Evolutionary conservation across 2,797 vertebrate species (phyloP).

Genomic region (Oryzias dopingdopingensis): DNA sequence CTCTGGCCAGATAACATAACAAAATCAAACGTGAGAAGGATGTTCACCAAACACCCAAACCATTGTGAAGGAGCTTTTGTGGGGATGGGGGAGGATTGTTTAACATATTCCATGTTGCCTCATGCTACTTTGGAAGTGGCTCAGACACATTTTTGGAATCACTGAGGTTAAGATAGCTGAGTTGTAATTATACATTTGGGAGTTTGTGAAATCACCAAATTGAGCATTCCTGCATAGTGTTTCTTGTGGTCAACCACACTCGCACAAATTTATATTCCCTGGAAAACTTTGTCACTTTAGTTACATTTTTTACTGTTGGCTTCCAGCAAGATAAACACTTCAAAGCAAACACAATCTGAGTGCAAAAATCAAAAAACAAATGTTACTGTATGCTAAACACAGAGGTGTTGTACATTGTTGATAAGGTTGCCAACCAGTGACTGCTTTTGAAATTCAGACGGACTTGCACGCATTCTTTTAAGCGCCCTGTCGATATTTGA

Average conservation of each 20-base stretch:
- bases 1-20: conserved; percentile 28
- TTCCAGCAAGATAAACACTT: conserved; percentile 25
- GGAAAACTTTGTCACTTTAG: conserved; percentile 39
- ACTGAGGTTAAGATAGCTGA: conserved; percentile 66
- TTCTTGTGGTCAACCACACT: conserved; percentile 49
- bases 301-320: conserved; percentile 23
- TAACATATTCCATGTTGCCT: conserved; percentile 50
- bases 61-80: conserved; percentile 20
- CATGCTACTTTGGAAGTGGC: conserved; percentile 53
- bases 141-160: conserved; percentile 67
- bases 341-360: conserved; percentile 13
- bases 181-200: conserved; percentile 66
- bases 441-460: not conserved
- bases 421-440: too few relatives aligned
- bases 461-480: conserved; percentile 24
- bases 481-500: conserved; percentile 42
- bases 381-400: not conserved
- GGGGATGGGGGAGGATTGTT: conserved; percentile 12
- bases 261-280: conserved; percentile 37
- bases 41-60: conserved; percentile 36
- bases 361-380: not conserved
- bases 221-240: conserved; percentile 58
- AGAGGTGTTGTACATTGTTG: too few relatives aligned
- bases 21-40: conserved; percentile 26
- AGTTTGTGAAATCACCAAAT: conserved; percentile 64